Percentiles rank a stretch among this genome's conserved stretches.
Conservation (phyloP, 2,888 invertebrate genomes). For the Polyommatus icarus region DNA sequence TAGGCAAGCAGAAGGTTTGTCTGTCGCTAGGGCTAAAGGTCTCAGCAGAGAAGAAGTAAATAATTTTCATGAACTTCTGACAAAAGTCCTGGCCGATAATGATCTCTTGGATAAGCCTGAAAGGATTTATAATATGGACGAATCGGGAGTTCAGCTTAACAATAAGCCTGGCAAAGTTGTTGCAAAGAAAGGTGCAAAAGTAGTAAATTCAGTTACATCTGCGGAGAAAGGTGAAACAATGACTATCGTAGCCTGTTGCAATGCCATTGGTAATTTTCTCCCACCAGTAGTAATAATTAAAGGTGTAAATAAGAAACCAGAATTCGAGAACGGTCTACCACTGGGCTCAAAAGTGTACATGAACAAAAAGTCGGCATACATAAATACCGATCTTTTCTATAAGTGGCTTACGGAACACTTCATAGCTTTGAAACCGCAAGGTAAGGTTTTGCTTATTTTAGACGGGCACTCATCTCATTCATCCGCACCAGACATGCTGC, state of each 20-base stretch:
- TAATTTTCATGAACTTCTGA: too few relatives aligned
- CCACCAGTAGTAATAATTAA: too few relatives aligned
- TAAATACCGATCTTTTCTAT: not conserved
- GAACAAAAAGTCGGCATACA: not conserved
- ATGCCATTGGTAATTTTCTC: too few relatives aligned
- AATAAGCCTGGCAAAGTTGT: slow-evolving; percentile 53
- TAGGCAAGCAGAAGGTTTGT: too few relatives aligned
- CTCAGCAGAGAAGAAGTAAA: too few relatives aligned
- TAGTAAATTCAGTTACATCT: slow-evolving; percentile 49
- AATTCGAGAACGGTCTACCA: not conserved
- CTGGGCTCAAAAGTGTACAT: not conserved
- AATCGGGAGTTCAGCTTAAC: slow-evolving; percentile 54
- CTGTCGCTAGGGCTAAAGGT: too few relatives aligned
- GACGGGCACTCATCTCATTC: too few relatives aligned
- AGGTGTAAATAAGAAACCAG: slow-evolving; percentile 10
- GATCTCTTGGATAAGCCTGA: slow-evolving; percentile 45
- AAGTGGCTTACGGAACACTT: slow-evolving; percentile 42
- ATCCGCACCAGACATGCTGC: too few relatives aligned
- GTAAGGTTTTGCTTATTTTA: too few relatives aligned
- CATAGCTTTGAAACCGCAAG: slow-evolving; percentile 33
- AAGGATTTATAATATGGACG: slow-evolving; percentile 54
- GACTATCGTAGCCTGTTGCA: slow-evolving; percentile 47
- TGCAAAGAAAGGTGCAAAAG: slow-evolving; percentile 50
- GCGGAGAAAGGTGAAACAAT: slow-evolving; percentile 49
- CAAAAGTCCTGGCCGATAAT: too few relatives aligned